Evolutionary conservation across 1,140 invertebrate species (phyloP).

Genomic region (Drosophila nigrodunni): DNA sequence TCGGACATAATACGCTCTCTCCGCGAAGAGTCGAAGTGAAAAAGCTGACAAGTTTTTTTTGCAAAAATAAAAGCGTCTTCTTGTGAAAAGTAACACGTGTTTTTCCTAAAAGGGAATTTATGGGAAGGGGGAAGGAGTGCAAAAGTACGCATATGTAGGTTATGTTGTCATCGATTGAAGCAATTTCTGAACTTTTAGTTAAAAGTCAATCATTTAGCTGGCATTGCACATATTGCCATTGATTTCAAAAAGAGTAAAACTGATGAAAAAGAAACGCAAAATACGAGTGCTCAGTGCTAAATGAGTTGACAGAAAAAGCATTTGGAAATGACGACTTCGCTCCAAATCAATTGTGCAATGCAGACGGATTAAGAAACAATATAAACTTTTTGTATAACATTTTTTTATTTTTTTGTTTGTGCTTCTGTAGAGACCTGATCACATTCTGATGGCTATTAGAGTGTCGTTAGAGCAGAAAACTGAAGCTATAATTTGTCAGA

Average conservation of each 20-base stretch:
- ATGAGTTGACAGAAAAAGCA: constrained; percentile 35
- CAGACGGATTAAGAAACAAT: constrained; percentile 73
- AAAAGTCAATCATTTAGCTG: not conserved
- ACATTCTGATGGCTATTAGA: constrained; percentile 54
- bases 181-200: too few species aligned
- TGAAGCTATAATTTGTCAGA: constrained; percentile 64
- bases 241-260: constrained; percentile 17
- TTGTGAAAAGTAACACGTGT: not conserved
- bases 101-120: not conserved
- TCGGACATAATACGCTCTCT: constrained; percentile 99
- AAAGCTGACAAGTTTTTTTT: too few species aligned
- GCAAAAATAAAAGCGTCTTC: too few species aligned
- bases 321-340: constrained; percentile 29
- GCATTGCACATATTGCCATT: constrained; percentile 4
- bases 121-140: too few species aligned
- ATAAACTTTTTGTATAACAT: constrained; percentile 22
- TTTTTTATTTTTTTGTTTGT: constrained; percentile 32
- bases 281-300: not conserved
- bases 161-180: too few species aligned
- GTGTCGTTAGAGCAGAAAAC: constrained; percentile 59
- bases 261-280: not conserved
- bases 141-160: too few species aligned
- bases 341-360: constrained; percentile 27
- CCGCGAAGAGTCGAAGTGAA: constrained; percentile 85
- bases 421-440: constrained; percentile 11